Conservation (phyloP, 1,140 invertebrate genomes). For the Macrostomum lignano region DNA sequence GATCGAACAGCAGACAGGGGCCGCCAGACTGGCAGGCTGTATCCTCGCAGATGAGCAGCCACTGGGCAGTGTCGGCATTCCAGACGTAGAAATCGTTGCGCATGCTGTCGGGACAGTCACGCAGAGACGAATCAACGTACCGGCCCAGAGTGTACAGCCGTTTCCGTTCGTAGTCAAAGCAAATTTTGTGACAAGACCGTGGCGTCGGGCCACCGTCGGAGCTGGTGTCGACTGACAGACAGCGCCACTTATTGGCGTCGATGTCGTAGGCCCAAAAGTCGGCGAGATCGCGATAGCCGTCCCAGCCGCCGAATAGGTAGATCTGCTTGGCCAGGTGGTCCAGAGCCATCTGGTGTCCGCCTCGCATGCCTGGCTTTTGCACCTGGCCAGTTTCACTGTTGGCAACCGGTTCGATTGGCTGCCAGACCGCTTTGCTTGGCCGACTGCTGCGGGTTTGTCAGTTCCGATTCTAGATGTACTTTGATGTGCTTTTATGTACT, state of each 20-base stretch:
- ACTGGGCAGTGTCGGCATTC: too few relatives aligned
- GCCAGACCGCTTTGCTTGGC: too few relatives aligned
- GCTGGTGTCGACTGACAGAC: conserved; percentile 40
- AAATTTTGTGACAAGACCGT: conserved; percentile 68
- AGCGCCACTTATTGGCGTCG: conserved; percentile 39
- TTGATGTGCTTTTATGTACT: too few relatives aligned
- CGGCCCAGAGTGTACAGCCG: conserved; percentile 55
- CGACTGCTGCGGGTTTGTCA: too few relatives aligned
- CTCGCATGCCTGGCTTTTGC: conserved; percentile 52
- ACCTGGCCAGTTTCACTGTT: conserved; percentile 5
- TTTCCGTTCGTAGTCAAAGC: conserved; percentile 47
- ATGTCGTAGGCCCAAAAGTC: conserved; percentile 54
- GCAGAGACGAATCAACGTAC: too few relatives aligned
- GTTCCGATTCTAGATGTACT: too few relatives aligned
- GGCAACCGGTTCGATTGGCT: conserved; percentile 6
- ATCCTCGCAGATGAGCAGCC: too few relatives aligned
- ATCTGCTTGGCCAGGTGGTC: conserved; percentile 39
- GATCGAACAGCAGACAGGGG: too few relatives aligned
- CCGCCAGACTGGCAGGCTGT: too few relatives aligned
- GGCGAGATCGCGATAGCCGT: conserved; percentile 43
- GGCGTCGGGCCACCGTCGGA: conserved; percentile 44
- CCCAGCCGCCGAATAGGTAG: conserved; percentile 70
- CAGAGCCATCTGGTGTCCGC: conserved; percentile 61
- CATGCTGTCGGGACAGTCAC: too few relatives aligned
- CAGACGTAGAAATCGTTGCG: too few relatives aligned